Evolutionary conservation across 2,113 vertebrate species (phyloP), one percentile per base, ranked within the genome.

Genomic region (Ophiodon elongatus): DNA sequence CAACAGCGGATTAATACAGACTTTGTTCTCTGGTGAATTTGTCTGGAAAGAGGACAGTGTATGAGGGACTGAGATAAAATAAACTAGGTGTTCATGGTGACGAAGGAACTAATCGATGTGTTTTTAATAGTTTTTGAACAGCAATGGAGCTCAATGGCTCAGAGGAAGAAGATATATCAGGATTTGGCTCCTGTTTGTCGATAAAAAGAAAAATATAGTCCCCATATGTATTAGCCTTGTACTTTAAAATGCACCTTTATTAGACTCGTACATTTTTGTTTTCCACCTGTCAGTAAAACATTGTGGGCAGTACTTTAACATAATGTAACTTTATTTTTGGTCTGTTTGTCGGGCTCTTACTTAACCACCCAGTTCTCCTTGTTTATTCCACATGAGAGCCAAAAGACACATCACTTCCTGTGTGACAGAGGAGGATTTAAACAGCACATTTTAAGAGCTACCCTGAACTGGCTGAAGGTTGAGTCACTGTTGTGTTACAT

Each of bases 401-500:
- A 57, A 37, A 31, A 50, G 21, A n/a, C 10, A 15, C 68, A 47
- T 62, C 64, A 66, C 76, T 85, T 87, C 82, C 76, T 63, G 76
- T 80, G 79, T 76, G 62, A 69, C 15, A 14, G 50, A 76, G 57
- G 79, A 82, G 76, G 76, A 76, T 63, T 72, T 17, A 8, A 81
- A n/a, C 60, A 57, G 29, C 69, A 23, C 19, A 10, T 56, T 64
- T 59, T 39, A 23, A 29, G 63, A 79, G 33, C 63, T 2, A 1
- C 19, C 17, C 50, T 79, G 57, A 71, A 71, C 79, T 6, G 79
- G 70, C 79, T 67, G 11, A 23, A 80, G 68, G 67, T 71, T 84
- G 86, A 88, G 66, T 84, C 80, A 85, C 68, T 37, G 59, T 27
- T 54, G 29, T 43, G 67, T 81, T 82, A 45, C 23, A 65, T 85